phyloP scores from a whole-genome alignment of 2,113 vertebrate species.

The Spea multiplicata region DNA sequence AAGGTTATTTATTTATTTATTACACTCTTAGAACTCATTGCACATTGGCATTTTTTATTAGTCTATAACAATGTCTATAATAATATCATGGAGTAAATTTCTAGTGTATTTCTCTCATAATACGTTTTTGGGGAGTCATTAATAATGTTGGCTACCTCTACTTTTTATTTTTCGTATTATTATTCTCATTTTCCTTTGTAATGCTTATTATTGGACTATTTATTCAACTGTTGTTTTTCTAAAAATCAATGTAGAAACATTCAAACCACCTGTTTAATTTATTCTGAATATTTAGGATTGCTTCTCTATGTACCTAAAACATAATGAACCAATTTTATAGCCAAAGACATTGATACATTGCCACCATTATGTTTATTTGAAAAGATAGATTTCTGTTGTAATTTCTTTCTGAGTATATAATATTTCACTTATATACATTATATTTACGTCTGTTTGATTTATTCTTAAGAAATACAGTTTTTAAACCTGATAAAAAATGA shows the following conservation, averaged over 20 bases:
- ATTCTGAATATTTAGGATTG: conserved; percentile 1
- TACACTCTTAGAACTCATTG: no score
- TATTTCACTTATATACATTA: conserved; percentile 17
- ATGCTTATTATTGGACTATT: neutral
- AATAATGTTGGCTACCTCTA: neutral
- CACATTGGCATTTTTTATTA: no score
- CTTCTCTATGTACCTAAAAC: conserved; percentile 10
- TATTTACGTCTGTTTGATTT: conserved; percentile 30
- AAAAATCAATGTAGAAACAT: neutral
- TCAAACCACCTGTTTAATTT: neutral
- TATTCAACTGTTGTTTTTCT: neutral
- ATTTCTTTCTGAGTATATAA: conserved; percentile 19
- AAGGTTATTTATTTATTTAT: no score
- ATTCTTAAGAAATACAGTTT: conserved; percentile 16
- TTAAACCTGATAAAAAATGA: conserved; percentile 9
- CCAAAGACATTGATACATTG: conserved; percentile 19
- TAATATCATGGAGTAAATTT: neutral
- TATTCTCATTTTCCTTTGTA: neutral
- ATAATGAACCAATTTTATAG: neutral
- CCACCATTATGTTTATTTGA: conserved; percentile 9
- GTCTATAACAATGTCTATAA: no score
- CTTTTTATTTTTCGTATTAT: no score
- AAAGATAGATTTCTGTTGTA: conserved; percentile 32
- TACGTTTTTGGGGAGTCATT: neutral
- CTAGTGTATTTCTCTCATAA: neutral